Conservation (phyloP, 2,113 vertebrate species). For the Pterocles burchelli region DNA sequence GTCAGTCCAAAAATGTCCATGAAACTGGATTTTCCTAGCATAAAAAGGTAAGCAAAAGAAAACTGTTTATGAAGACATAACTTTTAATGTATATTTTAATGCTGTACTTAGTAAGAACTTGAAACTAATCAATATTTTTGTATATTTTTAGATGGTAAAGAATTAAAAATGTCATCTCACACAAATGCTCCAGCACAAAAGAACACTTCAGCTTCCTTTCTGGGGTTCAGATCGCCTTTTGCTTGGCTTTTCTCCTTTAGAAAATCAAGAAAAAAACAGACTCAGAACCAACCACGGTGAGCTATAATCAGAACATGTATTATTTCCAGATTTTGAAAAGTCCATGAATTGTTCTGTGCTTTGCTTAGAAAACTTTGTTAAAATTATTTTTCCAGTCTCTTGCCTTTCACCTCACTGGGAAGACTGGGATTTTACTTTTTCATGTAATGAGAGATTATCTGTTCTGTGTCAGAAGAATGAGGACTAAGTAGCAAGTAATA, state of each 20-base stretch:
- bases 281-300: conserved; percentile 65
- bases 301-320: not conserved
- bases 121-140: not conserved
- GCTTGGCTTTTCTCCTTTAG: conserved; percentile 79
- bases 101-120: not conserved
- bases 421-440: not conserved
- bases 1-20: not conserved
- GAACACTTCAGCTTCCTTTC: conserved; percentile 49
- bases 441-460: not conserved
- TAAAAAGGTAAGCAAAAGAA: conserved; percentile 16
- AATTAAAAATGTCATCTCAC: conserved; percentile 64
- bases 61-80: not conserved
- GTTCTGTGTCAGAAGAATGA: not conserved
- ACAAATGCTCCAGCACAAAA: conserved; percentile 57
- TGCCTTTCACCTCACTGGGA: not conserved
- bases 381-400: not conserved
- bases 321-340: not conserved
- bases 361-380: not conserved
- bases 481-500: not conserved
- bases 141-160: conserved; percentile 64
- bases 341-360: not conserved
- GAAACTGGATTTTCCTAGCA: conserved; percentile 12
- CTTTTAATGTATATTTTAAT: not conserved
- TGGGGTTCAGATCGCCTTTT: conserved; percentile 75
- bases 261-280: conserved; percentile 68